phyloP scores from a whole-genome alignment of 2,797 vertebrate species.

The Diglossa cyanea region DNA sequence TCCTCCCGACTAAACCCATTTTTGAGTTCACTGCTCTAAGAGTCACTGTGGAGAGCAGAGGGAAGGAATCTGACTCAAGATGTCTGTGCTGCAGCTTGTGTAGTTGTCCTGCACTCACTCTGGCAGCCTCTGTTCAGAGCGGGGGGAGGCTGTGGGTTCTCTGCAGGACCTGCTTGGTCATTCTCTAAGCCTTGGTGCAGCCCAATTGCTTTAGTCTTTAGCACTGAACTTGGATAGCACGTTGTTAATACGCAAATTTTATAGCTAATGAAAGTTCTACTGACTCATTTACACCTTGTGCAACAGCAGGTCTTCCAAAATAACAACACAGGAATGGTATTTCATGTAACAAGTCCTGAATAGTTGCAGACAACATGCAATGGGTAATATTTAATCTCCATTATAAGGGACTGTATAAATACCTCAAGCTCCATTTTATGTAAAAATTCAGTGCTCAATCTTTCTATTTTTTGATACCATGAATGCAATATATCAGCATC shows the following conservation, averaged over 20 bases:
- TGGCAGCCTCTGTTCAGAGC: neutral
- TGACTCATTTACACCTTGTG: neutral
- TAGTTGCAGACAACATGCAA: neutral
- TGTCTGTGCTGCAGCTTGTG: neutral
- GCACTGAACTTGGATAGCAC: neutral
- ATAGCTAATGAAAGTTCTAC: neutral
- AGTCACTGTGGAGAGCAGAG: neutral
- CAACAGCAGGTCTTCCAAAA: neutral
- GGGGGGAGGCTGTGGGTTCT: neutral
- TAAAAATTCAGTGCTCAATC: neutral
- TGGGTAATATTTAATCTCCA: neutral
- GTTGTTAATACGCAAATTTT: neutral
- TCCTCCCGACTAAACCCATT: neutral
- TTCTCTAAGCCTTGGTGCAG: neutral
- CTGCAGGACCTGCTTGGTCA: neutral
- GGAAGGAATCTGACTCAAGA: neutral
- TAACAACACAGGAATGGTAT: neutral
- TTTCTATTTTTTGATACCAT: neutral
- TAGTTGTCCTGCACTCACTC: neutral
- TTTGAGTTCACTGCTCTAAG: neutral
- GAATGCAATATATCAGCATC: neutral
- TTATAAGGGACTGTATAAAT: neutral
- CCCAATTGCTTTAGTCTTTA: neutral
- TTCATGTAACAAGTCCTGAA: neutral
- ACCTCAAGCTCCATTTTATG: slow-evolving; percentile 11